Evolutionary conservation across 2,888 invertebrate species (phyloP).

Genomic region (Agrotis ipsilon): DNA sequence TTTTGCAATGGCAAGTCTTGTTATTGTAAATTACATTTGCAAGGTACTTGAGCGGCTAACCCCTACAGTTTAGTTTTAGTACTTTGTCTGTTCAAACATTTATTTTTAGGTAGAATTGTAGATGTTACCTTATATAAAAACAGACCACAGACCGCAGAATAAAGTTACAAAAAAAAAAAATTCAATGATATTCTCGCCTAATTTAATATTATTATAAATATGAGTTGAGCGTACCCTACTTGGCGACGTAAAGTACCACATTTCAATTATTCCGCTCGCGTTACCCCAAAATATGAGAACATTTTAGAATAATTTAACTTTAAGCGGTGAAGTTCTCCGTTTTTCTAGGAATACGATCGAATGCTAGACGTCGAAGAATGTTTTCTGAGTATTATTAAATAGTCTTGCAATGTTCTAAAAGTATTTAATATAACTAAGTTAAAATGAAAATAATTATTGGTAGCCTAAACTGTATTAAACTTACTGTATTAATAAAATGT

Average conservation of each 20-base stretch:
- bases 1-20: no score
- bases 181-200: neutral
- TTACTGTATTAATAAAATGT: neutral
- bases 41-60: no score
- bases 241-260: constrained; percentile 1
- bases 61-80: no score
- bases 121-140: neutral
- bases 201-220: constrained; percentile 20
- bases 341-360: constrained; percentile 1
- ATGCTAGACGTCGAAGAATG: neutral
- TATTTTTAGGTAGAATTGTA: no score
- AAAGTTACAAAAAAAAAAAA: neutral
- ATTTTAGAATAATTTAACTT: constrained; percentile 6
- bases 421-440: neutral
- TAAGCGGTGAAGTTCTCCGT: neutral
- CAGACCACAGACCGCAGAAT: neutral
- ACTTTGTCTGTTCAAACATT: no score
- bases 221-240: neutral
- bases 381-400: neutral
- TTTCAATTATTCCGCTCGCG: constrained; percentile 23
- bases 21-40: no score
- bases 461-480: neutral
- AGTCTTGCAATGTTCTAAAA: neutral
- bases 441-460: neutral
- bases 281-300: constrained; percentile 1